These are phyloP conservation scores for Sarcophaga carnaria DNA, from an alignment of 2,888 invertebrate species.

Conservation along the genomic window DNA sequence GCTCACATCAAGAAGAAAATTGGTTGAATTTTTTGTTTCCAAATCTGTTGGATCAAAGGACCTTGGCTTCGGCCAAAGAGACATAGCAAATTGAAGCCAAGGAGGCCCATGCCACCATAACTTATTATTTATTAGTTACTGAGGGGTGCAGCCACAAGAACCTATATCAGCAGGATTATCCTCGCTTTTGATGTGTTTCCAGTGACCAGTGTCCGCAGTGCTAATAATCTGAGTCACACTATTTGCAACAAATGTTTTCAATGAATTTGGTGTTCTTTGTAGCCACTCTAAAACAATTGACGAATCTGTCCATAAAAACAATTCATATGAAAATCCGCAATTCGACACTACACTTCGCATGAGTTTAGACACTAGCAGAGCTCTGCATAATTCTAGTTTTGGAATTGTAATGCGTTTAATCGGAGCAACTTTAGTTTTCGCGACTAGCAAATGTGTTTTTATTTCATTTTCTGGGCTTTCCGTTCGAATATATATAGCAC, in stretches of 20 bases:
- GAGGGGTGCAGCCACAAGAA: slow-evolving; percentile 16
- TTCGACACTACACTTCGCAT: neutral
- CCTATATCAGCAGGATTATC: slow-evolving; percentile 27
- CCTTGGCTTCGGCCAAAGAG: neutral
- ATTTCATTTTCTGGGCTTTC: neutral
- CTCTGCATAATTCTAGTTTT: neutral
- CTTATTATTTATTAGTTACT: neutral
- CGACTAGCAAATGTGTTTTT: neutral
- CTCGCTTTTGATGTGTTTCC: neutral
- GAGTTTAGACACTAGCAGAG: neutral
- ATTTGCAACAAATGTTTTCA: slow-evolving; percentile 7
- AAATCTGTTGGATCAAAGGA: slow-evolving; percentile 17
- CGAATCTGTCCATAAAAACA: neutral
- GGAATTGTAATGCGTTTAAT: slow-evolving; percentile 15
- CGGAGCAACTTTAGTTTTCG: slow-evolving; percentile 36
- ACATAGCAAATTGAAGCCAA: slow-evolving; percentile 13
- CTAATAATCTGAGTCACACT: neutral
- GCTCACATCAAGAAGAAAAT: neutral
- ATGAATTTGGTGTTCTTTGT: neutral
- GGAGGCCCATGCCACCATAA: slow-evolving; percentile 40
- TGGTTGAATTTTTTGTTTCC: slow-evolving; percentile 2
- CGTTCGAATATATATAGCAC: no score
- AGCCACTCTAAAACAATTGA: neutral
- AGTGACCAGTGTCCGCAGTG: neutral
- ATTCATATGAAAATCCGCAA: neutral